These are phyloP conservation scores for Pygocentrus nattereri DNA, from an alignment of 2,797 vertebrate genomes.

Conservation along the genomic window DNA sequence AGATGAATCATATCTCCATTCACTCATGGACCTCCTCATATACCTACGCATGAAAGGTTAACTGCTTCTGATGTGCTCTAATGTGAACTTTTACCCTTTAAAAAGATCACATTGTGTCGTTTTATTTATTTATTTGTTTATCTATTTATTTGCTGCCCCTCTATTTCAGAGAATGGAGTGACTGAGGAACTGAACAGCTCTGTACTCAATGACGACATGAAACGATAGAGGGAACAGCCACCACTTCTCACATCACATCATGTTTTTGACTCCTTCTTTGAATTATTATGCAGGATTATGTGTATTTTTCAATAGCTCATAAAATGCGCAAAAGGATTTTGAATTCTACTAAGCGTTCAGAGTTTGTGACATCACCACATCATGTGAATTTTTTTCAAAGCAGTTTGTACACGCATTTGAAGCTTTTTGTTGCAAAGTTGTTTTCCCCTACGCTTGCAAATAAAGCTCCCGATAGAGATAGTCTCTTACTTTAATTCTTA, in stretches of 20 bases:
- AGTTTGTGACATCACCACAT: not conserved
- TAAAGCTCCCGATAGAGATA: constrained; percentile 2
- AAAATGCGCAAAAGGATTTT: not conserved
- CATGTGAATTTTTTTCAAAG: not conserved
- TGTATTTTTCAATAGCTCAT: not conserved
- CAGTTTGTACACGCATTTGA: not conserved
- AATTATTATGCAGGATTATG: not conserved
- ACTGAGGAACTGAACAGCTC: constrained; percentile 45
- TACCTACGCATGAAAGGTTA: constrained; percentile 58
- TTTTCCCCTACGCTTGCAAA: constrained; percentile 9
- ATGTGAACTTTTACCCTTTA: not conserved
- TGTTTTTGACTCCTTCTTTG: not conserved
- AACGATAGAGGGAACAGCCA: constrained; percentile 11
- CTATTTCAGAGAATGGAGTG: constrained; percentile 51
- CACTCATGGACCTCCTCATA: constrained; percentile 48
- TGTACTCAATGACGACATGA: constrained; percentile 14
- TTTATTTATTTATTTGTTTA: not conserved
- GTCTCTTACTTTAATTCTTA: not conserved
- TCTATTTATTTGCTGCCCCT: constrained; percentile 11
- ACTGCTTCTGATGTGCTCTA: not conserved
- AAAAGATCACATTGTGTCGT: not conserved
- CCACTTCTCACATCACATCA: not conserved
- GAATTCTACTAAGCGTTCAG: not conserved
- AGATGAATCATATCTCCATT: constrained; percentile 55
- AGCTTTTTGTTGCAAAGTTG: not conserved